phyloP scores from a whole-genome alignment of 2,888 invertebrate species.

The Heliconius charithonia region DNA sequence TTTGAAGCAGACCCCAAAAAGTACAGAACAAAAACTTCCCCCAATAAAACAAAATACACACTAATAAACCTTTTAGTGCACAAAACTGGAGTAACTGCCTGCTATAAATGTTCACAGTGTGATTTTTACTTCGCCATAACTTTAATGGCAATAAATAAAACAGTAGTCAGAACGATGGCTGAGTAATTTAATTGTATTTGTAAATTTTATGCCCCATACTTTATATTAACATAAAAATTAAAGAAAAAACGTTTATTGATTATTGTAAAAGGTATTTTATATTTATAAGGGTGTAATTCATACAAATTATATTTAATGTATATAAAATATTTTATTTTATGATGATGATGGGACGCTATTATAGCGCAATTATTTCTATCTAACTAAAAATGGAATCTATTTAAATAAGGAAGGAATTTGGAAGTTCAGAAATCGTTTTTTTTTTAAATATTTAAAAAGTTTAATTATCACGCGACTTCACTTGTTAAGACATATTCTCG shows the following conservation, averaged over 20 bases:
- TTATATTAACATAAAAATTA: neutral
- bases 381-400: too few species aligned
- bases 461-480: too few species aligned
- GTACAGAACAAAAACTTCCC: neutral
- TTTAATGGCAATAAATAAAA: conserved; percentile 38
- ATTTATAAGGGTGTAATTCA: conserved; percentile 6
- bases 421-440: neutral
- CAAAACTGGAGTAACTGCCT: conserved; percentile 33
- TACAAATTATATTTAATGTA: neutral
- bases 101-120: conserved; percentile 37
- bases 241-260: conserved; percentile 14
- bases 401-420: neutral
- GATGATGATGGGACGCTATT: neutral
- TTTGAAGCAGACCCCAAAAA: neutral
- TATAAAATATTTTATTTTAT: neutral
- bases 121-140: conserved; percentile 35
- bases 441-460: too few species aligned
- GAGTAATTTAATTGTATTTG: conserved; percentile 14
- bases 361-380: too few species aligned
- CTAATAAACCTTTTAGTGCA: conserved; percentile 29
- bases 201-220: conserved; percentile 11
- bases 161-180: conserved; percentile 13
- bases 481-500: too few species aligned
- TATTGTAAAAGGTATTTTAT: conserved; percentile 14
- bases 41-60: conserved; percentile 1